These are phyloP conservation scores for Chelon auratus DNA, from an alignment of 2,797 vertebrate genomes.

Conservation along the genomic window DNA sequence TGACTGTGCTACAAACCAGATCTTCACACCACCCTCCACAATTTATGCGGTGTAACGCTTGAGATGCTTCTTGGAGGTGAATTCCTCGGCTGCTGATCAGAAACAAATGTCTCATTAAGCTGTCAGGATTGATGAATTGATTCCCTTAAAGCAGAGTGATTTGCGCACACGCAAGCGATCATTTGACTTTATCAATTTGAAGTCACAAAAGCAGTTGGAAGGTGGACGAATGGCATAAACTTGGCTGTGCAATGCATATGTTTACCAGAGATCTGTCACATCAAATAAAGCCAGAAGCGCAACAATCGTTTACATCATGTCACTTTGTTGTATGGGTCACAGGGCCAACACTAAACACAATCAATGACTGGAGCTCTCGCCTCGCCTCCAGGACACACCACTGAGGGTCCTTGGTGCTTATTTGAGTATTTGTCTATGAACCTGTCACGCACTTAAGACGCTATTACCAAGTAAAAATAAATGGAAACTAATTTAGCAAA, in stretches of 20 bases:
- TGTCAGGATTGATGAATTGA: slow-evolving; percentile 68
- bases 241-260: slow-evolving; percentile 35
- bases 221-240: slow-evolving; percentile 36
- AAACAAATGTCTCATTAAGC: slow-evolving; percentile 62
- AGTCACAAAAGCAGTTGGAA: slow-evolving; percentile 39
- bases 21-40: slow-evolving; percentile 4
- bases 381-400: slow-evolving; percentile 63
- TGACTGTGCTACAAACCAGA: slow-evolving; percentile 67
- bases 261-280: slow-evolving; percentile 71
- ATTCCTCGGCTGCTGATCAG: slow-evolving; percentile 52
- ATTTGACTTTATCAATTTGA: slow-evolving; percentile 63
- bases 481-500: slow-evolving; percentile 79
- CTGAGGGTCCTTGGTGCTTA: slow-evolving; percentile 51
- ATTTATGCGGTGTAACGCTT: not conserved
- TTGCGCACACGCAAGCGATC: slow-evolving; percentile 32
- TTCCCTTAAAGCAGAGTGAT: slow-evolving; percentile 48
- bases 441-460: slow-evolving; percentile 72
- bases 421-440: slow-evolving; percentile 67
- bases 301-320: slow-evolving; percentile 74
- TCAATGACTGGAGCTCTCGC: slow-evolving; percentile 57
- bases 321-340: slow-evolving; percentile 72
- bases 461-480: slow-evolving; percentile 84
- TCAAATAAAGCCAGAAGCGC: slow-evolving; percentile 68
- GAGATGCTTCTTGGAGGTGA: slow-evolving; percentile 29
- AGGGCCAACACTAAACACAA: slow-evolving; percentile 76